Evolutionary conservation across 2,113 vertebrate species (phyloP), one percentile per base, ranked within the genome.

Genomic region (Alligator mississippiensis): DNA sequence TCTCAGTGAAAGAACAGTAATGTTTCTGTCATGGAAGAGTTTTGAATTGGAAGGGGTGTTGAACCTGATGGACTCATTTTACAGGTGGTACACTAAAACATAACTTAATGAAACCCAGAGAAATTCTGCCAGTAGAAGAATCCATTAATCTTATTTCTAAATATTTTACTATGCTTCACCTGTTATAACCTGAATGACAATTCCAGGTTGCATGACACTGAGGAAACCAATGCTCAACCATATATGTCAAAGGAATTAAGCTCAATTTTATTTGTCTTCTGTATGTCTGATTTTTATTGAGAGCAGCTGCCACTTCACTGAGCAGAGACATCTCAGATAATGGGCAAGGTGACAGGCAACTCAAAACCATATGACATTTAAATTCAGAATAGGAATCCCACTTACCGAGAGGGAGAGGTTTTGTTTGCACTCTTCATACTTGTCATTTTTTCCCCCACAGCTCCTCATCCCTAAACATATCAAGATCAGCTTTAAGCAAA

Each of bases 241-340:
- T 94, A 66, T 85, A 80, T 60, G 14, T 88, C 0, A 3, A 55
- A 86, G 38, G 58, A 85, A 83, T 19, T 93, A 68, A 94, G 79
- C 76, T 93, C 85, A 28, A 80, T 62, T 74, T 68, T 68, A 30
- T 25, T 74, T 88, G 68, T 76, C 25, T 88, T 96, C 30, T 72
- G 38, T 79, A 0, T 88, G 90, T 80, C 63, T 88, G 63, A 77
- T 96, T 96, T 97, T 90, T 86, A 78, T 66, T 82, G 66, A 38
- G 54, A 94, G 60, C 88, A 93, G 84, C 83, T 95, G 88, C 88
- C 93, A 1, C 91, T 84, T 96, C 92, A 91, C 92, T 92, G 95
- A 96, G 82, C 81, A 84, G 88, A 93, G 89, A 89, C 66, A 86
- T 88, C 78, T 92, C 14, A 70, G 78, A 72, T 87, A 87, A 93